A percentile compares a stretch with the other conserved stretches of the same genome.
Evolutionary conservation across 2,797 vertebrate species (phyloP).

Genomic region (Falco rusticolus): DNA sequence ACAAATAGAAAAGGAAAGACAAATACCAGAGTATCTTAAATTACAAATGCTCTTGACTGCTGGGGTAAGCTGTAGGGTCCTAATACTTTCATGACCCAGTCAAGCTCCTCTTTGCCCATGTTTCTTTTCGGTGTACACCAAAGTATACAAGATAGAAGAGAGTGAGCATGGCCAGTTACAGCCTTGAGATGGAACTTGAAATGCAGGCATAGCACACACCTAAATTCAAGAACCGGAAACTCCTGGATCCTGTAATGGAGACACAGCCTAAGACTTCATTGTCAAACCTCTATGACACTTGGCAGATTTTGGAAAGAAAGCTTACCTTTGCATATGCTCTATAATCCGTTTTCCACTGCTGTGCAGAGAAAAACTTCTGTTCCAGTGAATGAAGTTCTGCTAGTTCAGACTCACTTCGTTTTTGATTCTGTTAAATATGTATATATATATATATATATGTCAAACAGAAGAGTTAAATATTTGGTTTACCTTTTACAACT

Average conservation of each 20-base stretch:
- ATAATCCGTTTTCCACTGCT: constrained; percentile 73
- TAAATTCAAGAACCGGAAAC: neutral
- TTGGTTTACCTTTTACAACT: neutral
- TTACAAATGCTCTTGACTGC: neutral
- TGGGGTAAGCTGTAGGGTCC: neutral
- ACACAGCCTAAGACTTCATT: neutral
- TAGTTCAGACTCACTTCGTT: constrained; percentile 81
- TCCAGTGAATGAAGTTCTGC: constrained; percentile 82
- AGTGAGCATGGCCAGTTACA: neutral
- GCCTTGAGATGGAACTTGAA: neutral
- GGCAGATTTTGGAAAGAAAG: neutral
- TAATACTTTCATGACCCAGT: neutral
- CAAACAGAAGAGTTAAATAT: neutral
- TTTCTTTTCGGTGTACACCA: neutral
- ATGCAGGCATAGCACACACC: neutral
- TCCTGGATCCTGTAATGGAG: neutral
- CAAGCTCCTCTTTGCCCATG: neutral
- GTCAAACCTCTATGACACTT: neutral
- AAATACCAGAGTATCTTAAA: neutral
- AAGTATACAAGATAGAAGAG: neutral
- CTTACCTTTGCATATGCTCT: constrained; percentile 78
- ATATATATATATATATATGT: too few species aligned
- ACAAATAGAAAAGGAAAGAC: neutral
- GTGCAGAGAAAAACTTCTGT: constrained; percentile 79
- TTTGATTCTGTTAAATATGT: constrained; percentile 75